These are phyloP conservation scores for Lamellibrachia luymesi DNA, from an alignment of 1,140 invertebrate species.

Conservation along the genomic window DNA sequence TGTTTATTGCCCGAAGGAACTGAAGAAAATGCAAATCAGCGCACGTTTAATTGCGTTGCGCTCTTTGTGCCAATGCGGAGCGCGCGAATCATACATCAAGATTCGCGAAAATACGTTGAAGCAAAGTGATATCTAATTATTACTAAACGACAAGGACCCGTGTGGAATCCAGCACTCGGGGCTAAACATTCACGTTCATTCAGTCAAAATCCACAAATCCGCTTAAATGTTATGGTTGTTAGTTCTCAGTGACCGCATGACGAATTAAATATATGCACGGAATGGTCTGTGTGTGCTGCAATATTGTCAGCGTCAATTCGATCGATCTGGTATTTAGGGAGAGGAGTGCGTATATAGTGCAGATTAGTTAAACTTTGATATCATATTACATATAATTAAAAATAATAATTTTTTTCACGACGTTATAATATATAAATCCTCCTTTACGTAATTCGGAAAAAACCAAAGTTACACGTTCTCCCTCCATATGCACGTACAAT, in stretches of 20 bases:
- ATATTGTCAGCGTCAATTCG: not conserved
- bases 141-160: not conserved
- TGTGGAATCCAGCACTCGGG: too few species aligned
- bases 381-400: not conserved
- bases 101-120: not conserved
- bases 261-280: too few species aligned
- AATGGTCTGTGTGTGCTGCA: not conserved
- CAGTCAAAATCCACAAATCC: not conserved
- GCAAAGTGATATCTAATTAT: not conserved
- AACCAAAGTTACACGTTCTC: too few species aligned
- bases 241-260: not conserved
- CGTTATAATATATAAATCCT: too few species aligned
- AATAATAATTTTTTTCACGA: too few species aligned
- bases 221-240: not conserved
- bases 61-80: not conserved
- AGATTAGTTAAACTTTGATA: not conserved
- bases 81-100: not conserved
- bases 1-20: not conserved
- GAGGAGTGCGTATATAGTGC: not conserved
- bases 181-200: not conserved
- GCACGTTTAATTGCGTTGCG: not conserved
- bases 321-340: too few species aligned
- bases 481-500: too few species aligned
- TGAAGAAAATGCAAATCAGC: not conserved
- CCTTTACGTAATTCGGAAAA: too few species aligned